Evolutionary conservation across 1,140 invertebrate species (phyloP).

Genomic region (Chrysoperla carnea): DNA sequence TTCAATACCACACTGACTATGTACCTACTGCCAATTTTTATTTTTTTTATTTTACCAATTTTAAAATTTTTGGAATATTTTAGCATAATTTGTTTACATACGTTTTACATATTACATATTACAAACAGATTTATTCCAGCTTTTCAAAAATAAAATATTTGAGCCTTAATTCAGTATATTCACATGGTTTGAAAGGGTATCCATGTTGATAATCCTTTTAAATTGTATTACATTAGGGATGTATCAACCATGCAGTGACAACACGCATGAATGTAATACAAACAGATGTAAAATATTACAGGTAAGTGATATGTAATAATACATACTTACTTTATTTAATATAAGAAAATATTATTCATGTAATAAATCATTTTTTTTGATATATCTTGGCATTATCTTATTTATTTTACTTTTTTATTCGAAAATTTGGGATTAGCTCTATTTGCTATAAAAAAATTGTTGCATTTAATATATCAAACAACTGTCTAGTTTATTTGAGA

Average conservation of each 20-base stretch:
- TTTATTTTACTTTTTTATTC: background rate
- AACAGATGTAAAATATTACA: conserved; percentile 87
- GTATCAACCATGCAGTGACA: conserved; percentile 97
- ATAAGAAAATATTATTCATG: background rate
- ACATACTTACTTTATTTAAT: background rate
- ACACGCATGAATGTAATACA: conserved; percentile 57
- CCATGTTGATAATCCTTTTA: conserved; percentile 94
- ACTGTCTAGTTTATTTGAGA: too few relatives aligned
- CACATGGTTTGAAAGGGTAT: conserved; percentile 98
- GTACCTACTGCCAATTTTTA: too few relatives aligned
- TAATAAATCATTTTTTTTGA: conserved; percentile 1
- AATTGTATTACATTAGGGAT: conserved; percentile 98
- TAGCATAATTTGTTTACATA: too few relatives aligned
- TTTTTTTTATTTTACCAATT: too few relatives aligned
- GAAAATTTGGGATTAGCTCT: background rate
- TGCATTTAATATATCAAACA: background rate
- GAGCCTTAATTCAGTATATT: conserved; percentile 47
- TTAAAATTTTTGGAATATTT: too few relatives aligned
- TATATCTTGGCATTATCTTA: conserved; percentile 1
- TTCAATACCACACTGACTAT: too few relatives aligned
- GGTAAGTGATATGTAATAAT: conserved; percentile 30
- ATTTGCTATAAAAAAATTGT: background rate
- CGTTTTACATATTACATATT: too few relatives aligned
- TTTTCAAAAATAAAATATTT: conserved; percentile 6
- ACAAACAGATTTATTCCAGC: too few relatives aligned